Evolutionary conservation across 2,113 vertebrate species (phyloP).

Genomic region (Limnothrissa miodon): DNA sequence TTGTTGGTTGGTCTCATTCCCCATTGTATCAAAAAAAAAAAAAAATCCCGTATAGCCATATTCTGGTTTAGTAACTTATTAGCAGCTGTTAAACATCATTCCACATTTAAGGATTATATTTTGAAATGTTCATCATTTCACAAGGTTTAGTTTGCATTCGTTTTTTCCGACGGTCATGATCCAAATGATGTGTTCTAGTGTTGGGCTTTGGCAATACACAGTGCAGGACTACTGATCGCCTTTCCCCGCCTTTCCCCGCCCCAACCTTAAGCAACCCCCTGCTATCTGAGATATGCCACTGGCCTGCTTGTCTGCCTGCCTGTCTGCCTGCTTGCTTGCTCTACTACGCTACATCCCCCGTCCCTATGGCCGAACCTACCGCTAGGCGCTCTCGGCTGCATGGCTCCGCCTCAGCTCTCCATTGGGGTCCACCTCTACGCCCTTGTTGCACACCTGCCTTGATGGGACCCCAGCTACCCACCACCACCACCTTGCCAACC

Average conservation of each 20-base stretch:
- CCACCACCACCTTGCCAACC: background rate
- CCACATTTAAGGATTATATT: background rate
- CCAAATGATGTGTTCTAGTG: conserved; percentile 13
- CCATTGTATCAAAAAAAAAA: background rate
- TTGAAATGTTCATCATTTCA: background rate
- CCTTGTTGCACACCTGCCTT: background rate
- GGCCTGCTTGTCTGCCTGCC: background rate
- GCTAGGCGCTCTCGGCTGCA: background rate
- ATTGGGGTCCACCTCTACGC: background rate
- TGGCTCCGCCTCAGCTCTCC: background rate
- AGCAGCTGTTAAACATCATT: background rate
- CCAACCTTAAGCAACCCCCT: background rate
- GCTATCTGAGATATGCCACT: background rate
- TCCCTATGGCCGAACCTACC: background rate
- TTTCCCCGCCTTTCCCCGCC: background rate
- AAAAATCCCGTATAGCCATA: too few species aligned
- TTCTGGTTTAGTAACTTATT: background rate
- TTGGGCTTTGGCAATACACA: conserved; percentile 19
- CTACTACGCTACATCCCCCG: background rate
- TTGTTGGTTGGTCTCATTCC: background rate
- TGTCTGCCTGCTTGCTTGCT: too few species aligned
- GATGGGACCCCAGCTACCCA: background rate
- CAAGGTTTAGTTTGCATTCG: background rate
- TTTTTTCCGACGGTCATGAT: background rate
- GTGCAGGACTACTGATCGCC: conserved; percentile 9